Conservation (phyloP, 2,113 vertebrate genomes). For the Puma concolor region DNA sequence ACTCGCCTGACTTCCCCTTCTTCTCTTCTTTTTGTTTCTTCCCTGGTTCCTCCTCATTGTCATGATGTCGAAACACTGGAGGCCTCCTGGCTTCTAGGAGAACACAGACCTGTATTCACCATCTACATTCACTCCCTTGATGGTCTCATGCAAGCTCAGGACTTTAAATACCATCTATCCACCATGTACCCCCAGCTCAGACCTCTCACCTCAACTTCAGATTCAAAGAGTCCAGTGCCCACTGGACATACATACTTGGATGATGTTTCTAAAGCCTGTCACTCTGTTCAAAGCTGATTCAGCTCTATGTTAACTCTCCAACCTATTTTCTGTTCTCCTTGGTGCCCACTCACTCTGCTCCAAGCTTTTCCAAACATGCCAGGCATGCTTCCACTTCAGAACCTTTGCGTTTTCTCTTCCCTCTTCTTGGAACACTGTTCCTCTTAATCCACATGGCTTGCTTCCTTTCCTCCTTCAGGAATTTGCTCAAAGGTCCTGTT, state of each 20-base stretch:
- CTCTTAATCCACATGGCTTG: background rate
- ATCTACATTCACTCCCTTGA: too few species aligned
- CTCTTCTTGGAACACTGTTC: background rate
- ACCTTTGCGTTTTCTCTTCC: background rate
- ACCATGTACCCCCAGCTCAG: background rate
- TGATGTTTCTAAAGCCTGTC: background rate
- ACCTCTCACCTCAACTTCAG: background rate
- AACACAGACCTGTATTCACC: background rate
- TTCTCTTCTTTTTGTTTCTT: background rate
- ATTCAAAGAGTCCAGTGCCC: background rate
- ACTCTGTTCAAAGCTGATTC: background rate
- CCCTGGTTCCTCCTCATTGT: background rate
- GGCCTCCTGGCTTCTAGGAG: background rate
- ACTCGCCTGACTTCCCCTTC: background rate
- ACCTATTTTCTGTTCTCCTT: background rate
- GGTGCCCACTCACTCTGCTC: background rate
- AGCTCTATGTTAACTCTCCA: background rate
- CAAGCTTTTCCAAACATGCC: background rate
- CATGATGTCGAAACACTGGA: background rate
- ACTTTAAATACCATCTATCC: too few species aligned
- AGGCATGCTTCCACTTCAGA: background rate
- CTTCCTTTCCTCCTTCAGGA: background rate
- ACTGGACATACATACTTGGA: background rate
- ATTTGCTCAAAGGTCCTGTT: background rate
- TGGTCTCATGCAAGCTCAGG: background rate